phyloP scores from a whole-genome alignment of 2,797 vertebrate species.

The Acanthiza pusilla region DNA sequence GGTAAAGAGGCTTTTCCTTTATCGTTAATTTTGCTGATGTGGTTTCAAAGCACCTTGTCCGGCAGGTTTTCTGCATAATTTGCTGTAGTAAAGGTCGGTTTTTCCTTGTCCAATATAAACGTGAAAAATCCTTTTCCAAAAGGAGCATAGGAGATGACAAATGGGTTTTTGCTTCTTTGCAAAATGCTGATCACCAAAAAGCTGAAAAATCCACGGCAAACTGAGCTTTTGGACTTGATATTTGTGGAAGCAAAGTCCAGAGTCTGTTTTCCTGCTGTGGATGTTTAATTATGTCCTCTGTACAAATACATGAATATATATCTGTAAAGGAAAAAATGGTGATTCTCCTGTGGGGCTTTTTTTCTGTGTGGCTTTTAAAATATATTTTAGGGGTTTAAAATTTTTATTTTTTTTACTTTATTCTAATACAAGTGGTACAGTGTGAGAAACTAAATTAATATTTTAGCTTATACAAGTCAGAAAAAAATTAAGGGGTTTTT shows the following conservation, averaged over 20 bases:
- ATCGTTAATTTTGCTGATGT: neutral
- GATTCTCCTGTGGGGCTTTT: neutral
- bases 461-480: neutral
- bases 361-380: neutral
- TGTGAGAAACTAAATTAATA: neutral
- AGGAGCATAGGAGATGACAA: rapidly evolving
- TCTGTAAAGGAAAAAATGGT: neutral
- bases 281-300: neutral
- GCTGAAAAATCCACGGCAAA: neutral
- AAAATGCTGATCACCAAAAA: neutral
- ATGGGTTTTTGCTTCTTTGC: neutral
- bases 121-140: neutral
- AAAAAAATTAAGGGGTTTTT: neutral
- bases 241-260: neutral
- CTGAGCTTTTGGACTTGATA: neutral
- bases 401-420: neutral
- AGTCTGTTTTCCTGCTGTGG: neutral
- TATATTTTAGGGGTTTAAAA: neutral
- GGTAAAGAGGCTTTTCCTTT: conserved; percentile 18
- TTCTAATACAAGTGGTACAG: neutral
- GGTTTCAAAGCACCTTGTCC: neutral
- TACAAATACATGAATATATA: neutral
- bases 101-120: neutral
- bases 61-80: neutral
- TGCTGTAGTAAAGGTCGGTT: neutral